Base-by-base conservation (phyloP, 1,140 invertebrate genomes). In the Lethocerus indicus region DNA sequence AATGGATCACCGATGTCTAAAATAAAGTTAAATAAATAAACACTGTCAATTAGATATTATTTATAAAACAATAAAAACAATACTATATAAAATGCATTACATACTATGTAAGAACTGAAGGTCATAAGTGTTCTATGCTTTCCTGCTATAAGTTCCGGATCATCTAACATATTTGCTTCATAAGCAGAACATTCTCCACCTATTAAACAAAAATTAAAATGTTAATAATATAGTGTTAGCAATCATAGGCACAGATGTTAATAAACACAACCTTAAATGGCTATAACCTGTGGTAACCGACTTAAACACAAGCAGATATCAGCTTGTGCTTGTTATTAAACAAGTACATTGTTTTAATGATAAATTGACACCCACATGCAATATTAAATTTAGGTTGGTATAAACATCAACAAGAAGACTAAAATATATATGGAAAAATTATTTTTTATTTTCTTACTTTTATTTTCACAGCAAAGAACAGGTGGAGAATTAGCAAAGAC, bases 51-150 rank as follows among this genome's bases (percentile, higher is more conserved):
- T 32, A 9, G 9, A 32, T 9, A 32, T 32, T 9, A 32, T 32
- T 32, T 32, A 32, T n/a, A 32, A 32, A 32, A n/a, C n/a, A 9
- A 9, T 9, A 32, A 9, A 9, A 9, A 32, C n/a, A 9, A 32
- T 32, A 32, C n/a, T 32, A 32, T 32, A 32, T 32, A 32, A 32
- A 32, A 32, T 32, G n/a, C n/a, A 24, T 28, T 1, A 44, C 42
- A 7, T 67, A 80, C 78, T 78, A 94, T 87, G 59, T 95, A 95
- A 0, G 90, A 92, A 1, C 88, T 83, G 62, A 97, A 95, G 2
- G 88, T 92, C n/a, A 95, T 68, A 13, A 94, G 65, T 9, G 90
- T 96, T 50, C 89, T 72, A 67, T 96, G 91, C 66, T 93, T 94
- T 21, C 91, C 92, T 36, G 89, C 89, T 57, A 91, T 88, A 14